These are phyloP conservation scores for Eristalis arbustorum DNA, from an alignment of 2,888 invertebrate species.

Conservation along the genomic window DNA sequence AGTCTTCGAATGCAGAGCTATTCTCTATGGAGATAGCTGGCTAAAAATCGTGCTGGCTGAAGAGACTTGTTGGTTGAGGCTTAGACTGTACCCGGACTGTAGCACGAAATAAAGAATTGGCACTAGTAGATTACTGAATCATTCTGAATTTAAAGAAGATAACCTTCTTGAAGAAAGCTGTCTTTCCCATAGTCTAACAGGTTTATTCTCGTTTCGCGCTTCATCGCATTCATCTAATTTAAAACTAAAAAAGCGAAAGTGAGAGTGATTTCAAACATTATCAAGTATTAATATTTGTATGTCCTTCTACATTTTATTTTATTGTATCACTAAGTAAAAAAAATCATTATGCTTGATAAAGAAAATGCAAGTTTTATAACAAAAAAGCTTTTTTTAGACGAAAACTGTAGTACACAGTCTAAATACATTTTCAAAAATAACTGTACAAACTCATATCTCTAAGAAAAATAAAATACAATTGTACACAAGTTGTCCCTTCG, in stretches of 20 bases:
- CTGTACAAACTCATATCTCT: constrained; percentile 56
- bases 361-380: constrained; percentile 29
- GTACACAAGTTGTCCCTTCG: constrained; percentile 30
- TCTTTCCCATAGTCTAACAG: neutral
- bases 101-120: no score
- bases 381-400: constrained; percentile 13
- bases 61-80: no score
- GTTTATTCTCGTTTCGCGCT: neutral
- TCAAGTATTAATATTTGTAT: neutral
- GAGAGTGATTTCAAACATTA: neutral
- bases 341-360: neutral
- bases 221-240: neutral
- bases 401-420: neutral
- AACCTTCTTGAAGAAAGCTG: no score
- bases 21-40: no score
- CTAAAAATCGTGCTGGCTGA: no score
- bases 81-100: no score
- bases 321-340: neutral
- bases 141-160: no score
- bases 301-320: neutral
- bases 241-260: neutral
- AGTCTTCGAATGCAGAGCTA: no score
- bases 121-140: no score
- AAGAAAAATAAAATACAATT: constrained; percentile 29
- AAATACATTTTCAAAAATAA: constrained; percentile 47